Evolutionary conservation across 2,113 vertebrate species (phyloP), one percentile per base, ranked within the genome.

Genomic region (Spheniscus mendiculus): DNA sequence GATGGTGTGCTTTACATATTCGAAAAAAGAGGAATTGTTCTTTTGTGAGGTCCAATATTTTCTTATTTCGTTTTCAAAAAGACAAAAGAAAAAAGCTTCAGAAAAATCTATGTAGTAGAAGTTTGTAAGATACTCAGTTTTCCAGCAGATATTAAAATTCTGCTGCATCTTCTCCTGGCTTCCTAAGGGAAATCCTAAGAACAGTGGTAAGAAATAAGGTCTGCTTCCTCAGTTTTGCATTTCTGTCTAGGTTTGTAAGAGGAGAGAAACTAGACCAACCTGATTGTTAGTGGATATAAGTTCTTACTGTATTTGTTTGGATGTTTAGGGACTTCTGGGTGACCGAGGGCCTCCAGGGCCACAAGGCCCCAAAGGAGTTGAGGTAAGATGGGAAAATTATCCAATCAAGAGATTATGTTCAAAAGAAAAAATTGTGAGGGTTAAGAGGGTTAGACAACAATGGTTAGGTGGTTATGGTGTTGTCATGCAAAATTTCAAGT

Each of bases 281-380:
- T 53, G 49, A 22, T 7, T 73, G 6, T 66, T 61, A 44, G 14
- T 6, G 74, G 20, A 40, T 70, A 25, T 10, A 85, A 65, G 12
- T 47, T 92, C 86, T 91, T 30, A 73, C 38, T 77, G 12, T 96
- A 21, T 80, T 17, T 95, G 14, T 93, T 66, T 97, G 95, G 17
- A 80, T 89, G 83, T 98, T 95, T 83, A 99, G 99, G 99, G 99
- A 97, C 73, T 98, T 83, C 98, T 99, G 90, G 99, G 99, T 97
- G 97, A 97, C 26, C 98, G 99, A 96, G 99, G 99, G 4, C 98
- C 98, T 82, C 98, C 98, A 87, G 99, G 99, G 63, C 99, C 99
- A 38, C 98, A 96, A 9, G 99, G 99, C 49, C 98, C 99, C 92
- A 99, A 99, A 97, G 99, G 99, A 98, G 96, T 88, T 92, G 98